Evolutionary conservation across 2,888 invertebrate species (phyloP), one percentile per base, ranked within the genome.

Genomic region (Chaitophorus viminalis): DNA sequence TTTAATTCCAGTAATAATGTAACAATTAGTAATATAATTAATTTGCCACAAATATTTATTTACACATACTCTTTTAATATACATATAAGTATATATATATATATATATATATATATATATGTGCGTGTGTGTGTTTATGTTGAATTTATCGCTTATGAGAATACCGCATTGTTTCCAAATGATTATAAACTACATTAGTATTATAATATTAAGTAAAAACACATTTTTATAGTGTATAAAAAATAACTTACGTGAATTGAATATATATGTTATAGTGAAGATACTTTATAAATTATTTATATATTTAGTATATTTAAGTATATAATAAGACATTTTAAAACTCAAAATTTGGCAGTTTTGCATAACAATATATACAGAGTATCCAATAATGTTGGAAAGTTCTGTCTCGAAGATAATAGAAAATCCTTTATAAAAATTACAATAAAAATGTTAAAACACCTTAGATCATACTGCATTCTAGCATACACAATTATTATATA

Each of bases 281-380:
- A 1, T 31, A 70, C 29, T 29, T 29, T 70, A 31, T 3, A 31
- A 1, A 31, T 79, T 65, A 79, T 36, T 6, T 17, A 36, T 65
- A 65, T 65, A 65, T 60, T 79, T 79, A 79, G 36, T 25, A 79
- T 21, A 29, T n/a, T n/a, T n/a, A n/a, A n/a, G n/a, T 77, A 25
- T 9, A 4, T 65, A 39, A 9, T 65, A 82, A 18, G 1, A 82
- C 9, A 36, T 74, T 18, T 82, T 65, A 75, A 17, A 39, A 84
- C 18, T 65, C 65, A 5, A 75, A 65, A 83, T 75, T 76, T 84
- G 75, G 75, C 83, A 75, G 83, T 84, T 84, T 65, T 65, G 75
- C 60, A 60, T 72, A 83, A 60, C 60, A 76, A 75, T 75, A 52
- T 25, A 29, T 39, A 83, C 60, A 84, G 29, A 29, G 36, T 60